Percentiles rank a stretch among this genome's conserved stretches.
Conservation (phyloP, 2,113 vertebrate species). For the Alligator sinensis region DNA sequence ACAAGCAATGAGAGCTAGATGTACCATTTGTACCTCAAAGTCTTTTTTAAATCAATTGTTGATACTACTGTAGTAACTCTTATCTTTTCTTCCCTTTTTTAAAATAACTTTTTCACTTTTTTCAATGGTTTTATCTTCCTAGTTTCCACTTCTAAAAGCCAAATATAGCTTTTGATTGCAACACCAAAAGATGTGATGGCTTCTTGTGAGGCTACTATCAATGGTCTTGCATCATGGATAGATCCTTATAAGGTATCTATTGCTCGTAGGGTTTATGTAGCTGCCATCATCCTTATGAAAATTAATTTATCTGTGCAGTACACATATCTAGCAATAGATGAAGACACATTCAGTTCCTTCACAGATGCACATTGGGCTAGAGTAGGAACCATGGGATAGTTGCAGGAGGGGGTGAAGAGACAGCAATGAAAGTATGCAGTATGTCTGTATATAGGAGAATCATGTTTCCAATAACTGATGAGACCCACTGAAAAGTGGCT, state of each 20-base stretch:
- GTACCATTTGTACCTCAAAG: neutral
- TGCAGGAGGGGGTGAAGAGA: neutral
- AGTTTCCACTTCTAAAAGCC: neutral
- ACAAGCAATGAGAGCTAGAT: too few species aligned
- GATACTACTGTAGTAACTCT: neutral
- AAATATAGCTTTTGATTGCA: neutral
- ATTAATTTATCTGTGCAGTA: neutral
- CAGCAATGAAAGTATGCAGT: neutral
- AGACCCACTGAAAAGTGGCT: neutral
- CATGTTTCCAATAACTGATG: neutral
- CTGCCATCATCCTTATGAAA: neutral
- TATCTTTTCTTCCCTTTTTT: neutral
- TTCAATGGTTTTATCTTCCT: neutral
- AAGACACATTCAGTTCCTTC: neutral
- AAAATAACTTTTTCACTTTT: neutral
- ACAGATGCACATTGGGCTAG: accelerated
- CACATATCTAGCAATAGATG: neutral
- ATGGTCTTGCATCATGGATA: neutral
- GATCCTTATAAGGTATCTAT: neutral
- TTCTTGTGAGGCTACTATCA: neutral
- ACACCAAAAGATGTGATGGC: neutral
- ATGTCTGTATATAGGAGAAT: neutral
- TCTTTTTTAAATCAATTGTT: neutral
- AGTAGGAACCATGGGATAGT: neutral
- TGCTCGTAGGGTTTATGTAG: neutral